phyloP scores from a whole-genome alignment of 92 coral and sea anemone species.

The Bergia sp. region DNA sequence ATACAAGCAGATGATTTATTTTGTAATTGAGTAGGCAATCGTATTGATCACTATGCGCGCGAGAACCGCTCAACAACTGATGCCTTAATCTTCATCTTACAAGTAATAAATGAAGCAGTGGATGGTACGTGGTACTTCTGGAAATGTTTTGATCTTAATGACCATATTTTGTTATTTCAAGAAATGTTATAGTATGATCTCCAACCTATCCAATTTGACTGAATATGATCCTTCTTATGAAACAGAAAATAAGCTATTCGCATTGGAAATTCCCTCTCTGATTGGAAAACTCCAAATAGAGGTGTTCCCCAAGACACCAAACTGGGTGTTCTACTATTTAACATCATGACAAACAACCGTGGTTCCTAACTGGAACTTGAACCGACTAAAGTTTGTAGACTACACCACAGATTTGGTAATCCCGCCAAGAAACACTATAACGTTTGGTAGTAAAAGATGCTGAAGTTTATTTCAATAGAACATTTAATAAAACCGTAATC shows the following conservation, averaged over 20 bases:
- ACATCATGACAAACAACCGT: neutral
- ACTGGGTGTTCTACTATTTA: neutral
- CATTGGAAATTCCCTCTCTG: neutral
- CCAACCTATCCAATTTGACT: neutral
- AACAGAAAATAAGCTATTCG: too few species aligned
- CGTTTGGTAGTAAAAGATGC: too few species aligned
- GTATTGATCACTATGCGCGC: neutral
- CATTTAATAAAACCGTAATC: too few species aligned
- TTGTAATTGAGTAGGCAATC: neutral
- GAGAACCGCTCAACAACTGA: neutral
- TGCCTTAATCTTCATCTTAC: neutral
- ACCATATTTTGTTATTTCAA: too few species aligned
- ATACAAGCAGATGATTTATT: neutral
- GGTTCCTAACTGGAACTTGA: neutral
- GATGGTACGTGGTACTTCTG: neutral
- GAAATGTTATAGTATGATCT: neutral
- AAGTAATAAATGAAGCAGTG: neutral
- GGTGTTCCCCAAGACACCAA: neutral
- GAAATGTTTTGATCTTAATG: neutral
- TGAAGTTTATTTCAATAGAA: too few species aligned
- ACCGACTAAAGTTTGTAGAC: neutral
- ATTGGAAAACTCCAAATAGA: neutral
- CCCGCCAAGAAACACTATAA: too few species aligned
- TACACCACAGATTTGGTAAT: neutral
- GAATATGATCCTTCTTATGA: neutral